A percentile compares a stretch with the other conserved stretches of the same genome.
Conservation (phyloP, 2,888 invertebrate genomes). For the Diploptera punctata region DNA sequence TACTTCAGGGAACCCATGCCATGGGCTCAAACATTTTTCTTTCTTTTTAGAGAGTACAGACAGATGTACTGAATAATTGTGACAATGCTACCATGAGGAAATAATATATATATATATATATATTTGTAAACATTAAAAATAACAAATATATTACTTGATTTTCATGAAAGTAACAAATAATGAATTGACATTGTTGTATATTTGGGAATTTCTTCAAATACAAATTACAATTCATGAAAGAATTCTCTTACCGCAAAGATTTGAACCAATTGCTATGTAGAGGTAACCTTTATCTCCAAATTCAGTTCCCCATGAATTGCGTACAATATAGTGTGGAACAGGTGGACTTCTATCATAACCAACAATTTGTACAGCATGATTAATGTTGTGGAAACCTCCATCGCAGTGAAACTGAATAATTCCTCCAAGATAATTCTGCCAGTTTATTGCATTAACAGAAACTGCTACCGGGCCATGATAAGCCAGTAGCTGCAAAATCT, state of each 20-base stretch:
- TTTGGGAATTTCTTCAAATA: not conserved
- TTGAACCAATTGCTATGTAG: conserved; percentile 74
- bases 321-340: conserved; percentile 81
- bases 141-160: not conserved
- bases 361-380: conserved; percentile 84
- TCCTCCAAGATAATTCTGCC: conserved; percentile 88
- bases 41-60: too few relatives aligned
- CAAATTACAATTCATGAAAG: not conserved
- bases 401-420: conserved; percentile 84
- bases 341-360: conserved; percentile 78
- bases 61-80: not conserved
- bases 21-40: too few relatives aligned
- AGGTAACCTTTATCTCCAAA: conserved; percentile 81
- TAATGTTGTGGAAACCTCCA: conserved; percentile 62
- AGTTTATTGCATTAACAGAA: conserved; percentile 81
- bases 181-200: not conserved
- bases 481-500: conserved; percentile 66
- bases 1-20: too few relatives aligned
- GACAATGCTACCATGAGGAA: not conserved
- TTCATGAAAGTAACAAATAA: not conserved
- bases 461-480: conserved; percentile 79
- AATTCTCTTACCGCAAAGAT: conserved; percentile 73
- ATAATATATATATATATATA: not conserved
- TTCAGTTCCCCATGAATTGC: conserved; percentile 83
- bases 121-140: not conserved